Evolutionary conservation across 1,140 invertebrate genomes (phyloP).

Genomic region (Trissolcus basalis): DNA sequence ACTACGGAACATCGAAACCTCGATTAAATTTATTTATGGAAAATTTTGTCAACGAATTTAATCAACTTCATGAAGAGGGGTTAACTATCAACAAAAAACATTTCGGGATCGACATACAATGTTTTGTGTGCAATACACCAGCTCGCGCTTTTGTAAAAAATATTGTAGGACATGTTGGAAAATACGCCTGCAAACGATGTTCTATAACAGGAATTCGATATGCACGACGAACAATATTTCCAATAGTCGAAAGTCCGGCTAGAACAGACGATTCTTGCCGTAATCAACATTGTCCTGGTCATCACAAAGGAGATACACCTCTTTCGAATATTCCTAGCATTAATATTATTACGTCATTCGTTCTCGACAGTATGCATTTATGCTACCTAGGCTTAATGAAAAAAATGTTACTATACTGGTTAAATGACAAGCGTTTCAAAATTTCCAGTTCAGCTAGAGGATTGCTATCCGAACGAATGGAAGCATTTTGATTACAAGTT

Average conservation of each 20-base stretch:
- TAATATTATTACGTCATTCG: too few relatives aligned
- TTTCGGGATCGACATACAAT: slow-evolving; percentile 2
- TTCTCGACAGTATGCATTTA: too few relatives aligned
- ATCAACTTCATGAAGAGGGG: slow-evolving; percentile 9
- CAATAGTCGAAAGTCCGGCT: not conserved
- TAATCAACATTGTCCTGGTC: not conserved
- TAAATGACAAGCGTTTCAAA: too few relatives aligned
- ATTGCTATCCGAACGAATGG: slow-evolving; percentile 12
- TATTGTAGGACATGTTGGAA: slow-evolving; percentile 5
- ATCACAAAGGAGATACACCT: too few relatives aligned
- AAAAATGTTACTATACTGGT: too few relatives aligned
- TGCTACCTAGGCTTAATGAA: too few relatives aligned
- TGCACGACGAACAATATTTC: slow-evolving; percentile 4
- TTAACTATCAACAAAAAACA: not conserved
- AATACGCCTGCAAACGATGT: slow-evolving; percentile 11
- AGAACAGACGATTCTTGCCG: slow-evolving; percentile 15
- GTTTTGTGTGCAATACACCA: slow-evolving; percentile 20
- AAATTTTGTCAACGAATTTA: slow-evolving; percentile 36
- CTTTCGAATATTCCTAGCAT: not conserved
- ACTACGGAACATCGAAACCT: slow-evolving; percentile 35
- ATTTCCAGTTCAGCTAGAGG: not conserved
- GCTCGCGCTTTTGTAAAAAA: slow-evolving; percentile 10
- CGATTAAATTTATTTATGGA: slow-evolving; percentile 11
- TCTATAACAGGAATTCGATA: not conserved
- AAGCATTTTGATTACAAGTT: slow-evolving; percentile 20